Base-by-base conservation (phyloP, 2,888 invertebrate genomes). In the Muscina levida region DNA sequence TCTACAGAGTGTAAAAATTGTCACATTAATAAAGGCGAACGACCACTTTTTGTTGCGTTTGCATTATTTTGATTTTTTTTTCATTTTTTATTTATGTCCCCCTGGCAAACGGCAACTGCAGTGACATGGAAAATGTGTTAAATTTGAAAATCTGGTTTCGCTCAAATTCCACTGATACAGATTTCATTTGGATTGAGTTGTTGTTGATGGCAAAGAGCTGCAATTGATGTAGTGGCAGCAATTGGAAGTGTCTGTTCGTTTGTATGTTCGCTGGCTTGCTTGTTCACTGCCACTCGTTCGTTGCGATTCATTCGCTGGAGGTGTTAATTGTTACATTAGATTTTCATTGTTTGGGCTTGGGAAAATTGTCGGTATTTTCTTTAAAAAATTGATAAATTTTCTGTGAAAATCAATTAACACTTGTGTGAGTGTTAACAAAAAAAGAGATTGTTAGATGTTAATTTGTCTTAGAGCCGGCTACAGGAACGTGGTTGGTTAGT, bases 11-110 rank as follows among this genome's bases (percentile, higher is more conserved):
- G 86, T 86, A 84, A 85, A 72, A 85, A 85, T 86, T 87, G 87
- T 87, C 86, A 86, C 87, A 86, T 86, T 85, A 86, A 85, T 86
- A 85, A 31, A 31, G 31, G 31, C 31, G 85, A 85, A 87, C 87
- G 86, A 85, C 8, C 3, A 31, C 31, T 31, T 31, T 31, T 31
- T 31, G 86, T 85, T 83, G 79, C 4, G 44, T 44, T 4, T 44
- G 3, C n/a, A n/a, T 11, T 44, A 8, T 44, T n/a, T 44, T 13
- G 44, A 11, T 51, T 19, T 19, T n/a, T 39, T 62, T 39, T 62
- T n/a, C n/a, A n/a, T n/a, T n/a, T 62, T 39, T 62, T 62, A 62
- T 62, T 62, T 62, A 42, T 62, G 37, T 17, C 22, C 62, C 39
- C 22, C 4, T 8, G 4, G 31, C 8, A 31, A 5, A 8, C 31